Evolutionary conservation across 1,140 invertebrate species (phyloP).

Genomic region (Calephelis virginiensis): DNA sequence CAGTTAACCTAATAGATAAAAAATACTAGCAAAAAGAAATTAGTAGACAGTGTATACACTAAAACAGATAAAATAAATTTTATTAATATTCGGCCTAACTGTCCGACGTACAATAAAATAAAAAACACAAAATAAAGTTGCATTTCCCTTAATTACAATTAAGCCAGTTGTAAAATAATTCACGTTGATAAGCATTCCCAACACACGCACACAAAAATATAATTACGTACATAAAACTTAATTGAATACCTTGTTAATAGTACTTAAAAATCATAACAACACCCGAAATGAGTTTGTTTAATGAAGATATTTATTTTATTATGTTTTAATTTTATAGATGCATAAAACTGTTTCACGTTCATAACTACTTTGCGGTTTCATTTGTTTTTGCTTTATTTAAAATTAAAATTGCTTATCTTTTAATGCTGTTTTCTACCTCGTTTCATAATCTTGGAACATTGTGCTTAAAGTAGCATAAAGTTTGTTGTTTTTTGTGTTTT

Average conservation of each 20-base stretch:
- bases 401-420: background rate
- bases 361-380: background rate
- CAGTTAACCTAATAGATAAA: too few relatives aligned
- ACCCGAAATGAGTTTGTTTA: slow-evolving; percentile 13
- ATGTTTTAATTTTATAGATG: slow-evolving; percentile 16
- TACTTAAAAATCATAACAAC: slow-evolving; percentile 19
- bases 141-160: slow-evolving; percentile 9
- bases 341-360: background rate
- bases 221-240: slow-evolving; percentile 15
- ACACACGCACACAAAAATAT: slow-evolving; percentile 25
- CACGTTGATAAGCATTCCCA: slow-evolving; percentile 5
- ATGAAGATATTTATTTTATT: slow-evolving; percentile 14
- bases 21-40: too few relatives aligned
- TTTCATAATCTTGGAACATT: too few relatives aligned
- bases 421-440: background rate
- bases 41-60: too few relatives aligned
- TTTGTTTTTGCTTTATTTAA: background rate
- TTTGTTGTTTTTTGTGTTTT: too few relatives aligned
- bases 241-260: slow-evolving; percentile 18
- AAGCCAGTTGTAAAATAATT: slow-evolving; percentile 7
- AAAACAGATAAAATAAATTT: too few relatives aligned
- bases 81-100: too few relatives aligned
- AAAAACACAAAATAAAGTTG: slow-evolving; percentile 1
- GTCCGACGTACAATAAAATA: background rate
- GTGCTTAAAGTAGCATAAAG: too few relatives aligned